Evolutionary conservation across 2,113 vertebrate genomes (phyloP).

Genomic region (Neogobius melanostomus): DNA sequence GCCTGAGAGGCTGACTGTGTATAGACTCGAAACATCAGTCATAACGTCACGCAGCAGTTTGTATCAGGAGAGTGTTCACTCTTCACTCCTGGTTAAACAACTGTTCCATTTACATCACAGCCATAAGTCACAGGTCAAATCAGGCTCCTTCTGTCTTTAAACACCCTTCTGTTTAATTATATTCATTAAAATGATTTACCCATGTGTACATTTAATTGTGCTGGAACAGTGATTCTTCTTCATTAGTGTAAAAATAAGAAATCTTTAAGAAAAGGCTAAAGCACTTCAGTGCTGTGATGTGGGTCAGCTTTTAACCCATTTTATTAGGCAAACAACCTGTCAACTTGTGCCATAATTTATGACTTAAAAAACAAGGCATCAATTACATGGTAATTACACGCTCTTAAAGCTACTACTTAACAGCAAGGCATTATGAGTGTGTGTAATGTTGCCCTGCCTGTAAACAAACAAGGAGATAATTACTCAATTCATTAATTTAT

Average conservation of each 20-base stretch:
- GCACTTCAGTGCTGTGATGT: slow-evolving; percentile 2
- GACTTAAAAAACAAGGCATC: slow-evolving; percentile 61
- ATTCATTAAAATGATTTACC: not conserved
- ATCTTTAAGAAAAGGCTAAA: not conserved
- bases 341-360: slow-evolving; percentile 61
- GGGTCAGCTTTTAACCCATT: slow-evolving; percentile 41
- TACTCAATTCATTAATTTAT: slow-evolving; percentile 2
- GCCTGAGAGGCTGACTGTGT: slow-evolving; percentile 42
- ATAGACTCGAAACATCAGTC: slow-evolving; percentile 39
- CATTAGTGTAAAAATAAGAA: not conserved
- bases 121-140: slow-evolving; percentile 21
- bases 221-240: not conserved
- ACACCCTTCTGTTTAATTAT: not conserved
- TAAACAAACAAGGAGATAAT: slow-evolving; percentile 21
- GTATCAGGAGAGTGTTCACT: slow-evolving; percentile 51
- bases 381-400: slow-evolving; percentile 67
- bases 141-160: slow-evolving; percentile 1
- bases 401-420: slow-evolving; percentile 58
- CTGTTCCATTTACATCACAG: slow-evolving; percentile 45
- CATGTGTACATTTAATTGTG: not conserved
- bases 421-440: slow-evolving; percentile 40
- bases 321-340: slow-evolving; percentile 57
- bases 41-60: slow-evolving; percentile 38
- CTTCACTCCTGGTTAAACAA: slow-evolving; percentile 34
- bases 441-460: slow-evolving; percentile 34